Base-by-base conservation (phyloP, 2,888 invertebrate genomes). In the Ditula angustiorana region DNA sequence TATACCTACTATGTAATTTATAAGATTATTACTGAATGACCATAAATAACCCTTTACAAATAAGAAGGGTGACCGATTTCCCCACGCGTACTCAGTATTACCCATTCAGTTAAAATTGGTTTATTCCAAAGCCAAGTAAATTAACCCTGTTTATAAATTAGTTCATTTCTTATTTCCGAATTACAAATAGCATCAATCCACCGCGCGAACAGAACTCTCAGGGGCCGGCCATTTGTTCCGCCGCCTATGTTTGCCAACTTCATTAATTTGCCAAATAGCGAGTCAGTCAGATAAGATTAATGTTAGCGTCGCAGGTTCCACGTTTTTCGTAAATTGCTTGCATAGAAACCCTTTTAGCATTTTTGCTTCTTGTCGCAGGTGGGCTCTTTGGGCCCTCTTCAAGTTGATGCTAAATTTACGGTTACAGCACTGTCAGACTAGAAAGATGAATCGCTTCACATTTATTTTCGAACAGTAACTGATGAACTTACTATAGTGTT, bases 151-250 rank as follows among this genome's bases (percentile, higher is more conserved):
- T 41, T 10, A 19, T 41, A 41, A 41, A 19, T 41, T 47, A 24
- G 23, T 24, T 24, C 24, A 24, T 28, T 49, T 26, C 24, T 24
- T 24, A 24, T 49, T 49, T 49, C 26, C 16, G 26, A 37, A 35
- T 47, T 61, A 55, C 50, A 44, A 50, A 44, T 57, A 57, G 30
- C 33, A 63, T 63, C 56, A 63, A 63, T 63, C 61, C 33, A 2
- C 37, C 13, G 30, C 41, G 13, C 30, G 49, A 50, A 41, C 41
- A 50, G 19, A 19, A 30, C 16, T 35, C 52, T 41, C 52, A 11
- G 24, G 19, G 26, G 49, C 50, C 44, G 19, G 50, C 23, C 46
- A 53, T 60, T 64, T 55, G 28, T 53, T 37, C 35, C 19, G 35
- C 35, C 59, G 53, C 30, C 46, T 47, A 58, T 58, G 47, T 58